Evolutionary conservation across 2,113 vertebrate species (phyloP).

Genomic region (Sorex araneus): DNA sequence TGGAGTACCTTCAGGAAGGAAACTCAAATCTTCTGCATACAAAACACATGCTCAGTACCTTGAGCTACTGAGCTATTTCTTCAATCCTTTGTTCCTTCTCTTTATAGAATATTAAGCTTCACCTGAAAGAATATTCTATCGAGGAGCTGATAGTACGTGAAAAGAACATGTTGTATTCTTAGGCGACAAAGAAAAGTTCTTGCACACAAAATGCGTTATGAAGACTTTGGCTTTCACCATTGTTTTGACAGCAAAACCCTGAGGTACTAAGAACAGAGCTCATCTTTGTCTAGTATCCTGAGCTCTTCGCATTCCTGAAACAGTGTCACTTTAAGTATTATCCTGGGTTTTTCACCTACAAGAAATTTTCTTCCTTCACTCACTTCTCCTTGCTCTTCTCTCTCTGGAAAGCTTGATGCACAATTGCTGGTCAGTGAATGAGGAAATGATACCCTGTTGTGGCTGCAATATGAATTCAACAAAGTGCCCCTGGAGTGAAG

Average conservation of each 20-base stretch:
- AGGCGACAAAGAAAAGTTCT: not conserved
- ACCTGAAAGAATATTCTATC: constrained; percentile 1
- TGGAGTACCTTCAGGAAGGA: too few species aligned
- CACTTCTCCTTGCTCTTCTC: not conserved
- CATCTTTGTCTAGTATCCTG: not conserved
- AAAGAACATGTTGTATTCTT: not conserved
- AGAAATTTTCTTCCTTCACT: not conserved
- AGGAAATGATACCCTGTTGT: not conserved
- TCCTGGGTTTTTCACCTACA: not conserved
- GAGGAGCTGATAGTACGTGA: not conserved
- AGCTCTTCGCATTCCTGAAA: not conserved
- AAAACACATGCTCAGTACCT: too few species aligned
- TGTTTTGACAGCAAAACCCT: constrained; percentile 53
- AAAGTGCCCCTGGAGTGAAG: not conserved
- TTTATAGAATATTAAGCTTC: constrained; percentile 19
- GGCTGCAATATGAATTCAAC: accelerated
- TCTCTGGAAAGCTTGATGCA: not conserved
- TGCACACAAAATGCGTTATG: not conserved
- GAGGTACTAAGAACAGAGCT: constrained; percentile 38
- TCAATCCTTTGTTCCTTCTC: not conserved
- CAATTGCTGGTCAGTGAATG: accelerated
- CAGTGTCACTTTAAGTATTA: not conserved
- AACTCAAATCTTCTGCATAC: too few species aligned
- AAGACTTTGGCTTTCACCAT: not conserved
- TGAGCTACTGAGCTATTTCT: too few species aligned